These are phyloP conservation scores for Ctenomys sociabilis DNA, from an alignment of 2,113 vertebrate species.

Conservation along the genomic window DNA sequence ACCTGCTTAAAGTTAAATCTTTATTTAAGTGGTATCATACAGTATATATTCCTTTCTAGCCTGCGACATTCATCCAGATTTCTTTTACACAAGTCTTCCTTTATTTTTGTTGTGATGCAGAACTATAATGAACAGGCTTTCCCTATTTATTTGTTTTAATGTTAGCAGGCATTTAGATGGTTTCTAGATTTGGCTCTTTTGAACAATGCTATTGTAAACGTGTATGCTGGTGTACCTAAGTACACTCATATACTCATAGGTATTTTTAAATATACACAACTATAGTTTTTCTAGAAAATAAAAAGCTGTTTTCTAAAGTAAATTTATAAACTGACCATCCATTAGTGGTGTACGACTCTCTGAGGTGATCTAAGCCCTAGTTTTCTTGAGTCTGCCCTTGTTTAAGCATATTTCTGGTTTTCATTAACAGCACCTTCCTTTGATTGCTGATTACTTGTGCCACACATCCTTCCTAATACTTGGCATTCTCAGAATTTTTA, in stretches of 20 bases:
- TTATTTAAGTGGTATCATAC: slow-evolving; percentile 41
- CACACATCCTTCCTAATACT: slow-evolving; percentile 31
- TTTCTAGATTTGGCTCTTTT: slow-evolving; percentile 56
- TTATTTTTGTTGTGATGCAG: neutral
- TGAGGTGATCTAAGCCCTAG: slow-evolving; percentile 16
- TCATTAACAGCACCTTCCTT: neutral
- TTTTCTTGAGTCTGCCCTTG: slow-evolving; percentile 22
- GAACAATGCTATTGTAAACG: slow-evolving; percentile 46
- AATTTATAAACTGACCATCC: neutral
- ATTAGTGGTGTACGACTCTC: neutral
- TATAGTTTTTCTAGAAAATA: slow-evolving; percentile 40
- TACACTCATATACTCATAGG: neutral
- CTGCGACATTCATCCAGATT: slow-evolving; percentile 33
- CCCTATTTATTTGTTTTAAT: slow-evolving; percentile 27
- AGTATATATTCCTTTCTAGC: neutral
- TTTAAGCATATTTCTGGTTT: slow-evolving; percentile 24
- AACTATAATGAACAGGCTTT: slow-evolving; percentile 42
- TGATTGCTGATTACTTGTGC: slow-evolving; percentile 5
- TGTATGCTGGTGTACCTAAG: neutral
- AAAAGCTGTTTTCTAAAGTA: slow-evolving; percentile 30
- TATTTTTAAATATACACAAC: slow-evolving; percentile 20
- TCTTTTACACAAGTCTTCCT: slow-evolving; percentile 35
- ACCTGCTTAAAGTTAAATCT: neutral
- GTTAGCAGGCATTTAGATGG: slow-evolving; percentile 24
- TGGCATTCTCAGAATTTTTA: neutral